A percentile compares a stretch with the other conserved stretches of the same genome.
Conservation (phyloP, 2,888 invertebrate species). For the Steinernema carpocapsae region DNA sequence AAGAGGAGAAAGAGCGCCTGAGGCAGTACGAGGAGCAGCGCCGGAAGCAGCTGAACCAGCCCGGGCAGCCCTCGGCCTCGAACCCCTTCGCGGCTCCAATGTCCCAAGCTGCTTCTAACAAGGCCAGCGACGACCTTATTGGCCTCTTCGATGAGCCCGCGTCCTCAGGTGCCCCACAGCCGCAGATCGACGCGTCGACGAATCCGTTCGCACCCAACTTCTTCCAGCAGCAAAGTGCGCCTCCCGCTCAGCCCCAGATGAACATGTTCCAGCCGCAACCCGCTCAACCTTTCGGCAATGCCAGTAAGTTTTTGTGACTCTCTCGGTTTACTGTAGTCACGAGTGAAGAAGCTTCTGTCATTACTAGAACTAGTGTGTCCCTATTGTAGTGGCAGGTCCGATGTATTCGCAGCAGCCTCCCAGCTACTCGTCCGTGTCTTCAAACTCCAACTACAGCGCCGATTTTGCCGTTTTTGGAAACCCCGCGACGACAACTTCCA, state of each 20-base stretch:
- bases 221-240: constrained; percentile 27
- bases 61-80: background rate
- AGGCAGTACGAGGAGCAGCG: constrained; percentile 63
- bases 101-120: background rate
- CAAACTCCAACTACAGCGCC: constrained; percentile 20
- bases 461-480: constrained; percentile 29
- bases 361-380: constrained; percentile 13
- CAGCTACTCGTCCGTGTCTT: background rate
- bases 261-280: constrained; percentile 9
- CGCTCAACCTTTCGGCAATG: constrained; percentile 26
- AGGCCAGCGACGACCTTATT: constrained; percentile 32
- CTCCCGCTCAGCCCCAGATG: constrained; percentile 28
- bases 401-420: constrained; percentile 16
- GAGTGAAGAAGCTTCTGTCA: background rate
- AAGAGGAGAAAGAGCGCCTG: constrained; percentile 94
- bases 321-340: background rate
- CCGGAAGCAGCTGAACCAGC: constrained; percentile 45
- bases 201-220: constrained; percentile 32
- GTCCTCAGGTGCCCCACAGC: background rate
- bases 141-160: constrained; percentile 13
- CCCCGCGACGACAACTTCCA: background rate
- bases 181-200: constrained; percentile 9
- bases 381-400: constrained; percentile 25
- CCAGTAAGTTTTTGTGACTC: constrained; percentile 11
- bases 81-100: constrained; percentile 40